Evolutionary conservation across 2,113 vertebrate genomes (phyloP).

Genomic region (Gobiocypris rarus): DNA sequence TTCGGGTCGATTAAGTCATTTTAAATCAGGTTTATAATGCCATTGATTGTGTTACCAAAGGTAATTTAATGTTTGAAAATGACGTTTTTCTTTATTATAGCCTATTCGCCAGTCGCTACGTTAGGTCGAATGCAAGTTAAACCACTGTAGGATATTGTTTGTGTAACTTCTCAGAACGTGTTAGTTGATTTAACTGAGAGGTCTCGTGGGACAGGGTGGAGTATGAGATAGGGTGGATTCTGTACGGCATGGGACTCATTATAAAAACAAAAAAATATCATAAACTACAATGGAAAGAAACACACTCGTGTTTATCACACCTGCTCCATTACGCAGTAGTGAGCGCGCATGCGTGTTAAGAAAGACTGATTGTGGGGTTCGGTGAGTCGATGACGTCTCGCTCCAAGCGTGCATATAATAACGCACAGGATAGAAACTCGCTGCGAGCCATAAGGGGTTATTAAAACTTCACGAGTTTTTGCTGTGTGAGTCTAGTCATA

Average conservation of each 20-base stretch:
- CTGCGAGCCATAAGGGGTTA: slow-evolving; percentile 63
- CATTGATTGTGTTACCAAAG: neutral
- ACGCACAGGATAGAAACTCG: neutral
- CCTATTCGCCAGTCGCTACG: too few species aligned
- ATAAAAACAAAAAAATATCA: slow-evolving; percentile 63
- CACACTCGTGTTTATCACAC: slow-evolving; percentile 60
- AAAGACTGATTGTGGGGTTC: neutral
- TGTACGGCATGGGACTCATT: slow-evolving; percentile 32
- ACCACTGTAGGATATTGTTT: too few species aligned
- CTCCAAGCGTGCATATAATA: slow-evolving; percentile 15
- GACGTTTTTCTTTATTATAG: too few species aligned
- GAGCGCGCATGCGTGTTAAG: neutral
- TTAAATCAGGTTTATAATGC: neutral
- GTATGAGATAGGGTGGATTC: slow-evolving; percentile 38
- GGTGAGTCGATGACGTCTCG: neutral
- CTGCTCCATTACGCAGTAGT: slow-evolving; percentile 37
- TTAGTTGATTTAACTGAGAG: slow-evolving; percentile 7
- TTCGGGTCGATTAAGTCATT: neutral
- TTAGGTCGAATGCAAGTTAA: too few species aligned
- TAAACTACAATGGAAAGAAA: slow-evolving; percentile 70
- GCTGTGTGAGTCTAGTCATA: slow-evolving; percentile 52
- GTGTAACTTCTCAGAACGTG: neutral
- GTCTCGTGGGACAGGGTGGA: slow-evolving; percentile 63
- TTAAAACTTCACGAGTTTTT: slow-evolving; percentile 73
- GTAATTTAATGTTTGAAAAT: neutral